Percentiles rank a stretch among this genome's conserved stretches.
Conservation (phyloP, 2,888 invertebrate genomes). For the Ypsolopha scabrella region DNA sequence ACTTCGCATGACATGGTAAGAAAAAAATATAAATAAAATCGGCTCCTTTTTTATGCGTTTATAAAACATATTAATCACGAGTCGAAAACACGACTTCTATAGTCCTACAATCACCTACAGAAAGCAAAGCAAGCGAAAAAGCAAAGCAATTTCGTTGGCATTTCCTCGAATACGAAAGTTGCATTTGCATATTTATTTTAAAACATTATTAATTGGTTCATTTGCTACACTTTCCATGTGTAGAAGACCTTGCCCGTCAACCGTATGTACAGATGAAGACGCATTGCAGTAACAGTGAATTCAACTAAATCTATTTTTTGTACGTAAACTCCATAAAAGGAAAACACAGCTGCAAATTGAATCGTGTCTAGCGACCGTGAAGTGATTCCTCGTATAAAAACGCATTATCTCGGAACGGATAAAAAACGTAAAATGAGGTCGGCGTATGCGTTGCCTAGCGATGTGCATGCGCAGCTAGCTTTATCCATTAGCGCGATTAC, state of each 20-base stretch:
- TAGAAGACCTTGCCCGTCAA: slow-evolving; percentile 26
- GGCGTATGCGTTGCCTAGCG: slow-evolving; percentile 20
- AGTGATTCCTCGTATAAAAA: slow-evolving; percentile 25
- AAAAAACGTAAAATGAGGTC: slow-evolving; percentile 23
- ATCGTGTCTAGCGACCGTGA: slow-evolving; percentile 21
- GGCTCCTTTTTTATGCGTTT: no score
- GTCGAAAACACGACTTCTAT: no score
- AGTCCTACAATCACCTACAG: no score
- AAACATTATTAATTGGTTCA: slow-evolving; percentile 8
- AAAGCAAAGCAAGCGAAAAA: no score
- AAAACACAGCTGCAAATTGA: slow-evolving; percentile 8
- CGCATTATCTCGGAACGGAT: slow-evolving; percentile 2
- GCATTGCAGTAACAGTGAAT: background rate
- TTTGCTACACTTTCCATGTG: slow-evolving; percentile 10
- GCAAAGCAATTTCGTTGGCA: no score
- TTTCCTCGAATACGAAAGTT: background rate
- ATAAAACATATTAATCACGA: no score
- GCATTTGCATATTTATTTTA: background rate
- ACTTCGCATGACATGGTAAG: no score
- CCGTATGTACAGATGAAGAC: slow-evolving; percentile 24
- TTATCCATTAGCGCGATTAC: slow-evolving; percentile 17
- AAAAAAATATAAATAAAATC: no score
- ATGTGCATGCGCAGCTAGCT: slow-evolving; percentile 13
- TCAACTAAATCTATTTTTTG: slow-evolving; percentile 20
- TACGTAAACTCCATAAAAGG: slow-evolving; percentile 3